These are phyloP conservation scores for Apamea crenata DNA, from an alignment of 2,888 invertebrate species.

Conservation along the genomic window DNA sequence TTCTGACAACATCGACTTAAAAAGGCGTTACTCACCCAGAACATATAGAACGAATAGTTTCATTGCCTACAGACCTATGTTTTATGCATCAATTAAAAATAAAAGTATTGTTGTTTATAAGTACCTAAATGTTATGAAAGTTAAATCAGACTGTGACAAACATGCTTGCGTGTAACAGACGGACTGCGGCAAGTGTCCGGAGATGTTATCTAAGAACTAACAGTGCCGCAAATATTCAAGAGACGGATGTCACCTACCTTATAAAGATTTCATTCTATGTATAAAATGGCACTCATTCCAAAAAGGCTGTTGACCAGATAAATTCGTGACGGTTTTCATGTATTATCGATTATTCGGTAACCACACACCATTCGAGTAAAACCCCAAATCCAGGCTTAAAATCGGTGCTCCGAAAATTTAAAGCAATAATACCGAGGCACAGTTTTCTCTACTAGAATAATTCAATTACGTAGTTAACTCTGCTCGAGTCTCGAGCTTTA, in stretches of 20 bases:
- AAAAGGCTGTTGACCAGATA: background rate
- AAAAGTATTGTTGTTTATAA: background rate
- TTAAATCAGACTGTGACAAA: background rate
- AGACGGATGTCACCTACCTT: background rate
- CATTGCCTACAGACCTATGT: slow-evolving; percentile 14
- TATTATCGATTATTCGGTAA: slow-evolving; percentile 25
- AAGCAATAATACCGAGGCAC: slow-evolving; percentile 31
- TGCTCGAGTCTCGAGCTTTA: slow-evolving; percentile 45
- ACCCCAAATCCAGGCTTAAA: slow-evolving; percentile 27
- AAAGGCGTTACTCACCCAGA: slow-evolving; percentile 30
- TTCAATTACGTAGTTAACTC: slow-evolving; percentile 55
- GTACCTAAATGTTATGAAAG: background rate
- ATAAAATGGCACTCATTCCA: background rate
- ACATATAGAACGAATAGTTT: slow-evolving; percentile 24
- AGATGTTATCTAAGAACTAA: slow-evolving; percentile 6
- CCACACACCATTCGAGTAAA: slow-evolving; percentile 30
- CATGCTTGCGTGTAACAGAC: background rate
- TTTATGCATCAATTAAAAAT: slow-evolving; percentile 17
- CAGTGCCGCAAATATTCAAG: slow-evolving; percentile 15
- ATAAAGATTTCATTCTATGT: background rate
- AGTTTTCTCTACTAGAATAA: slow-evolving; percentile 52
- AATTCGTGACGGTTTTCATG: background rate
- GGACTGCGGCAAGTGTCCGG: slow-evolving; percentile 20
- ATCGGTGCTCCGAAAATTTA: slow-evolving; percentile 12
- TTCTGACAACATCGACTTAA: slow-evolving; percentile 40